Base-by-base conservation (phyloP, 2,797 vertebrate species). In the Pseudotriccus pelzelni region DNA sequence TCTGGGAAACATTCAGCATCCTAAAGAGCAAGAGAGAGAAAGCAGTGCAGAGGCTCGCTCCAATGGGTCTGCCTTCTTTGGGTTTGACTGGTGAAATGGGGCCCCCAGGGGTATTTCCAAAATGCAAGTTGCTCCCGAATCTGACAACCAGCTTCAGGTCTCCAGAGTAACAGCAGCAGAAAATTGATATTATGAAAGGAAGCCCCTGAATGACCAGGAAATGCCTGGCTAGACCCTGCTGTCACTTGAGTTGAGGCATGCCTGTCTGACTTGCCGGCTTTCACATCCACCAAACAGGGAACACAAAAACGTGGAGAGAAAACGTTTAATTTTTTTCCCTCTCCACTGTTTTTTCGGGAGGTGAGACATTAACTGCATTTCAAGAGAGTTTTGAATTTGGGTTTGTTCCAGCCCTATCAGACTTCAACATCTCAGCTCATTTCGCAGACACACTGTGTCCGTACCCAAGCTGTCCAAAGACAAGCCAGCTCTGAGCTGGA, bases 21-120 rank as follows among this genome's bases (percentile, higher is more conserved):
- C 99, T 99, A 90, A 76, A 80, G 43, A 93, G 39, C 66, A 84
- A 95, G 36, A 95, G 68, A 95, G 28, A 95, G 39, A 96, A 64
- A 97, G 68, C 24, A 44, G 28, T 62, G 62, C 68, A 73, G 79
- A 75, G 43, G 24, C 69, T 91, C 27, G 3, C n/a, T 76, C 93
- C 82, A 73, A 1, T 0, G 3, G 84, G 79, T 76, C 83, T 83
- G 79, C 62, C 84, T 85, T 59, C 84, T 66, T 73, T 6, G 74
- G 44, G 77, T 68, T 75, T 84, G 69, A 78, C 30, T 41, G 75
- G 68, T 62, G 74, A 93, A 82, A 88, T 2, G 12, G 10, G 36
- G 13, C 12, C 43, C 56, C 67, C 36, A 32, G 62, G 69, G 37
- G 27, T 41, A 58, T 63, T 85, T 77, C 74, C 93, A 94, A 94